Conservation (phyloP, 2,797 vertebrate species). For the Synanceia verrucosa region DNA sequence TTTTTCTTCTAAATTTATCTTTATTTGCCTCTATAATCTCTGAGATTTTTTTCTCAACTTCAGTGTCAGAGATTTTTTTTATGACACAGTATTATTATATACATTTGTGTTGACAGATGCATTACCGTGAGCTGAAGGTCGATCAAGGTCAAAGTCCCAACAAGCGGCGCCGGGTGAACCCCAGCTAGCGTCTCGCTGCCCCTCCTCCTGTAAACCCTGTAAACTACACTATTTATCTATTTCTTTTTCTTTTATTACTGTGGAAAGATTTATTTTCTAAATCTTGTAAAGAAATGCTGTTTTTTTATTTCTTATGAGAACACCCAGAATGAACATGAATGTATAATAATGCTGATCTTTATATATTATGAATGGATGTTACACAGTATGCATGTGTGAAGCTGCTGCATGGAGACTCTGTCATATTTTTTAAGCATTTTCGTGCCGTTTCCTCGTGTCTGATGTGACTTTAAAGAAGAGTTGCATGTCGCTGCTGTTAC, state of each 20-base stretch:
- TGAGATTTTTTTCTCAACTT: too few relatives aligned
- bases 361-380: conserved; percentile 11
- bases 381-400: conserved; percentile 35
- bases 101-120: conserved; percentile 89
- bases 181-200: conserved; percentile 71
- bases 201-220: conserved; percentile 30
- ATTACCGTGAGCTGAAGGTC: conserved; percentile 89
- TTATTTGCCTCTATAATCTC: too few relatives aligned
- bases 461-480: not conserved
- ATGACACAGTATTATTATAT: too few relatives aligned
- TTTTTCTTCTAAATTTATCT: too few relatives aligned
- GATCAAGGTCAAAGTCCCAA: conserved; percentile 88
- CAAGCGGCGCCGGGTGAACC: conserved; percentile 88
- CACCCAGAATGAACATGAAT: not conserved
- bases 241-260: conserved; percentile 32
- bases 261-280: conserved; percentile 59
- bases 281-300: conserved; percentile 26
- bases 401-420: conserved; percentile 47
- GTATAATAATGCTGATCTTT: conserved; percentile 1
- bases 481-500: conserved; percentile 23
- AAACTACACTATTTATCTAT: conserved; percentile 37
- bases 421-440: not conserved
- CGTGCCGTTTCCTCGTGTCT: not conserved
- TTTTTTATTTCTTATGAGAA: conserved; percentile 28
- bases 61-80: too few relatives aligned